phyloP scores from a whole-genome alignment of 2,888 invertebrate species.

The Aspidiotus destructor region DNA sequence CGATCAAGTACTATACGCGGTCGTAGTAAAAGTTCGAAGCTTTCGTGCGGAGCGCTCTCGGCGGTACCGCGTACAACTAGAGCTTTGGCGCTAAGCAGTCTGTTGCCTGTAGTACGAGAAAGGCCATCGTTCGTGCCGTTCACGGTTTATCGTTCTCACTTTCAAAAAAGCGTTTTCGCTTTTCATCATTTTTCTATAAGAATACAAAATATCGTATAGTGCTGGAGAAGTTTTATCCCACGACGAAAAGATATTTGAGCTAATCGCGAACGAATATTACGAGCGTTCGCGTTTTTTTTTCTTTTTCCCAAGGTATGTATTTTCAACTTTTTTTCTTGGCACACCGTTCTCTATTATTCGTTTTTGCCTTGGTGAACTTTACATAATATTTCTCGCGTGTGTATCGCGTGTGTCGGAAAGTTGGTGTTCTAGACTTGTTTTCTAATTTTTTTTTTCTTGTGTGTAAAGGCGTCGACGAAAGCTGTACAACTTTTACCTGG shows the following conservation, averaged over 20 bases:
- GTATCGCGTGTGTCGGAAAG: too few relatives aligned
- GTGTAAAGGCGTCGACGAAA: too few relatives aligned
- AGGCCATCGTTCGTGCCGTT: conserved; percentile 1
- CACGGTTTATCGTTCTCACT: conserved; percentile 26
- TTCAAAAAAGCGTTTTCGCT: conserved; percentile 25
- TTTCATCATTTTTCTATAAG: conserved; percentile 11
- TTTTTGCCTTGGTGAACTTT: not conserved
- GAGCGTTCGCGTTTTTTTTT: not conserved
- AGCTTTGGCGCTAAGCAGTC: conserved; percentile 20
- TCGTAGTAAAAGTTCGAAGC: too few relatives aligned
- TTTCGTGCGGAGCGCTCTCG: not conserved
- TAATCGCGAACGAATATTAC: too few relatives aligned
- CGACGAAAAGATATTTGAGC: not conserved
- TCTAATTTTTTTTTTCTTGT: too few relatives aligned
- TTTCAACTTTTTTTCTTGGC: not conserved
- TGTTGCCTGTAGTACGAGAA: conserved; percentile 3
- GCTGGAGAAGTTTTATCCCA: not conserved
- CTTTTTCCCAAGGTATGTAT: not conserved
- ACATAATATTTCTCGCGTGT: too few relatives aligned
- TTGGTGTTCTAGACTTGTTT: too few relatives aligned
- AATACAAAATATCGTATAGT: not conserved
- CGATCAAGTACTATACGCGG: conserved; percentile 8
- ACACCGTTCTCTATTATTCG: conserved; percentile 1
- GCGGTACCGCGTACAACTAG: not conserved
- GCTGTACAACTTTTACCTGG: too few relatives aligned